These are phyloP conservation scores for Antennarius maculatus DNA, from an alignment of 2,797 vertebrate genomes.

Conservation along the genomic window DNA sequence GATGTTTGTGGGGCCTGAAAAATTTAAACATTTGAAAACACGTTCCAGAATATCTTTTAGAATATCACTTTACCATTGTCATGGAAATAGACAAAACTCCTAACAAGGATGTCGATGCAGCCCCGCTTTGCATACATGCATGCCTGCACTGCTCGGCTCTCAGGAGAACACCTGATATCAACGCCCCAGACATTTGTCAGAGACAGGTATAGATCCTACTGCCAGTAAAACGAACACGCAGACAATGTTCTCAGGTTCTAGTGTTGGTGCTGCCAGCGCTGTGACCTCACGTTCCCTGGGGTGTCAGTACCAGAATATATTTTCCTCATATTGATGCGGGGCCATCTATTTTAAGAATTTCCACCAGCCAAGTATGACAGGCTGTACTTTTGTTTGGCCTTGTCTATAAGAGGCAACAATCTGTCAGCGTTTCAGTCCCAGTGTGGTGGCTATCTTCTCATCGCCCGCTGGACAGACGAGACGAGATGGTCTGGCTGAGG, in stretches of 20 bases:
- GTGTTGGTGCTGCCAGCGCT: slow-evolving; percentile 28
- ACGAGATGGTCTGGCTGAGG: slow-evolving; percentile 15
- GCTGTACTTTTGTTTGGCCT: slow-evolving; percentile 64
- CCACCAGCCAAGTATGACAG: slow-evolving; percentile 45
- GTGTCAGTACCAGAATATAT: slow-evolving; percentile 55
- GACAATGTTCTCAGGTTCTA: slow-evolving; percentile 59
- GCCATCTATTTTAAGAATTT: slow-evolving; percentile 65
- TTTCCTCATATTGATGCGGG: slow-evolving; percentile 39
- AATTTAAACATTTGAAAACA: too few species aligned
- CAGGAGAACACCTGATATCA: slow-evolving; percentile 24
- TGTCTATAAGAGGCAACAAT: slow-evolving; percentile 54
- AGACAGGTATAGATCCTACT: slow-evolving; percentile 46
- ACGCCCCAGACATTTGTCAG: slow-evolving; percentile 38
- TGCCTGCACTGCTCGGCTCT: slow-evolving; percentile 23
- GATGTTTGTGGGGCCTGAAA: too few species aligned
- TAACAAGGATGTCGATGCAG: too few species aligned
- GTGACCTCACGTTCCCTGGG: slow-evolving; percentile 65
- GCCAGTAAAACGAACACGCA: slow-evolving; percentile 49
- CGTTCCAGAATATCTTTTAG: too few species aligned
- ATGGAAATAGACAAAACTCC: too few species aligned
- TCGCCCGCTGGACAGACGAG: slow-evolving; percentile 17
- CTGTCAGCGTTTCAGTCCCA: slow-evolving; percentile 54
- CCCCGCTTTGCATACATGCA: slow-evolving; percentile 9
- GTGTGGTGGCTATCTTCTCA: slow-evolving; percentile 34
- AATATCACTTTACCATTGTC: too few species aligned